Conservation (phyloP, 2,888 invertebrate species). For the Bruchidius siliquastri region DNA sequence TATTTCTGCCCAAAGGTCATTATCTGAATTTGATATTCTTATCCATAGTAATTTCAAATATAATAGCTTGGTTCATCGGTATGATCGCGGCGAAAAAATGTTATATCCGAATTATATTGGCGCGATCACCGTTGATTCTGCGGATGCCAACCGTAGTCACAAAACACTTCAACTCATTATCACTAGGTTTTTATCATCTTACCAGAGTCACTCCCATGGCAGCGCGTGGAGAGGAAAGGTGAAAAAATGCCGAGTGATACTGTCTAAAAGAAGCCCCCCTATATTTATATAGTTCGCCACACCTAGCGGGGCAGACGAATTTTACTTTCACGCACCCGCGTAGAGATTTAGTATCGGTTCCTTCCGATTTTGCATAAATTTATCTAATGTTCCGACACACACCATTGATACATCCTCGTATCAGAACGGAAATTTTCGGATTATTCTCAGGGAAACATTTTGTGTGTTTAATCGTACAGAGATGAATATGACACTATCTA, state of each 20-base stretch:
- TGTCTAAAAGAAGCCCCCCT: conserved; percentile 20
- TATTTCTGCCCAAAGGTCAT: no score
- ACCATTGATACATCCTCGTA: not conserved
- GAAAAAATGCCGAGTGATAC: conserved; percentile 26
- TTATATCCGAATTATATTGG: no score
- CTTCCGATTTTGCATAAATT: conserved; percentile 9
- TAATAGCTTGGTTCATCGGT: no score
- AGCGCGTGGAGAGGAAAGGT: conserved; percentile 19
- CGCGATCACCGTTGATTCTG: not conserved
- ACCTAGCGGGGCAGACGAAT: conserved; percentile 27
- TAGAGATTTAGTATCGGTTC: not conserved
- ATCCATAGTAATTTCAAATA: no score
- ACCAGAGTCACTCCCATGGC: conserved; percentile 30
- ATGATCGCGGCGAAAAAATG: no score
- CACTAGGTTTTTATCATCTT: conserved; percentile 16
- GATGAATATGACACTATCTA: no score
- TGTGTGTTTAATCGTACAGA: not conserved
- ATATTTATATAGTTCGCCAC: conserved; percentile 34
- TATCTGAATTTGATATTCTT: no score
- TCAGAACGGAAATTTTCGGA: not conserved
- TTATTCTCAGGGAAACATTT: not conserved
- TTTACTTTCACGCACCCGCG: conserved; percentile 30
- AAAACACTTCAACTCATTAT: not conserved
- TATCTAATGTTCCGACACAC: not conserved
- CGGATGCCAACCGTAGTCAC: not conserved